These are phyloP conservation scores for Argyrosomus regius DNA, from an alignment of 2,797 vertebrate genomes.

Conservation along the genomic window DNA sequence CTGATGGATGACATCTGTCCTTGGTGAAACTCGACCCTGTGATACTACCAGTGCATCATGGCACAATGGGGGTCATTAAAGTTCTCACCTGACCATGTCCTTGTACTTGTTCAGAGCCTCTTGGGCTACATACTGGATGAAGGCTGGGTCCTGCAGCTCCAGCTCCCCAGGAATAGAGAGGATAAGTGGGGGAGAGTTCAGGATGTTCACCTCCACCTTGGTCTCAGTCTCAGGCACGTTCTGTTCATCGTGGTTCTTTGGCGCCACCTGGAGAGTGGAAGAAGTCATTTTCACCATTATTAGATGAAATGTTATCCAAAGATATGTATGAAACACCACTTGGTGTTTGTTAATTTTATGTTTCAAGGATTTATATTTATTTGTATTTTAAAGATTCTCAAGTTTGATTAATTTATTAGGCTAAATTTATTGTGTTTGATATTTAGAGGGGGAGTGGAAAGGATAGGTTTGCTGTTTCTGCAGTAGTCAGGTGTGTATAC, in stretches of 20 bases:
- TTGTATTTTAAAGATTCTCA: too few relatives aligned
- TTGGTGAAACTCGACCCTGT: not conserved
- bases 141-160: conserved; percentile 83
- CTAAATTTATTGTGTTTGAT: not conserved
- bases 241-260: conserved; percentile 70
- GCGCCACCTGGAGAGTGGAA: conserved; percentile 80
- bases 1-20: not conserved
- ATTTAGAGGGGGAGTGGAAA: not conserved
- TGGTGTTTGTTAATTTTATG: not conserved
- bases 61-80: not conserved
- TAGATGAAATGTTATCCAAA: too few relatives aligned
- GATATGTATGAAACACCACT: not conserved
- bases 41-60: not conserved
- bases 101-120: conserved; percentile 90
- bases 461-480: not conserved
- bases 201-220: conserved; percentile 86
- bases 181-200: conserved; percentile 86
- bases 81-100: conserved; percentile 80
- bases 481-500: not conserved
- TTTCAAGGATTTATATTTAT: not conserved
- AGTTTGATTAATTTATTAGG: too few relatives aligned
- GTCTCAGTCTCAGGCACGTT: conserved; percentile 75
- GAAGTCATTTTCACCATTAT: not conserved
- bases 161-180: conserved; percentile 85
- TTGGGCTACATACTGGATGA: conserved; percentile 87